Base-by-base conservation (phyloP, 2,888 invertebrate species). In the Ectemnius lituratus region DNA sequence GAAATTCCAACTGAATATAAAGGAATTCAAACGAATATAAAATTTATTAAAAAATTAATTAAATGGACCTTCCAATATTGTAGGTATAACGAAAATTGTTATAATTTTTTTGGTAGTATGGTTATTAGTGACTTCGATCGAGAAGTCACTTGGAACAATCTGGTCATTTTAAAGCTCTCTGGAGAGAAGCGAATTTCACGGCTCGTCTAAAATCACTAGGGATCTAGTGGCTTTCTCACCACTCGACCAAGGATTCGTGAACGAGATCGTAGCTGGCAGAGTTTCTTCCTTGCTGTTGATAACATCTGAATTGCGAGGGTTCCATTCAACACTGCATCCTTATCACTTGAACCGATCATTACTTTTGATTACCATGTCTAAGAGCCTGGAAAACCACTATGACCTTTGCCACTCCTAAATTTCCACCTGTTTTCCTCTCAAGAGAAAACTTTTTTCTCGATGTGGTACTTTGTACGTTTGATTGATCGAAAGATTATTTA, bases 61-160 rank as follows among this genome's bases (percentile, higher is more conserved):
- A 8, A 8, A 8, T 11, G 4, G 37, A 11, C 0, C 3, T 23
- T 23, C 3, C 23, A 2, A 23, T 23, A 23, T 23, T 3, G 23
- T 23, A 23, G 23, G 2, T 23, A 23, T 23, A 3, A 23, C 3
- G 23, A 23, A 3, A 23, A 23, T 23, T 3, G 23, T 23, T 23
- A 23, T 23, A 0, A 23, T 23, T 23, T 75, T 68, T 75, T 75
- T 6, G 68, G 45, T 56, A 67, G 57, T 62, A 65, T 66, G 73
- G 66, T 70, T 27, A 16, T 8, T 46, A 8, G 18, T 2, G 13
- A 14, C 1, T 37, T 11, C 16, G 52, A 52, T 52, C 52, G 16
- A 52, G 13, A 16, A 52, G 52, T 52, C 63, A 16, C 20, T 13
- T 0, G 52, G 18, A 58, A 13, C n/a, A 27, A 20, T 1, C 16